Percentiles rank a stretch among this genome's conserved stretches.
phyloP scores from a whole-genome alignment of 2,113 vertebrate species.

The Colinus virginianus region DNA sequence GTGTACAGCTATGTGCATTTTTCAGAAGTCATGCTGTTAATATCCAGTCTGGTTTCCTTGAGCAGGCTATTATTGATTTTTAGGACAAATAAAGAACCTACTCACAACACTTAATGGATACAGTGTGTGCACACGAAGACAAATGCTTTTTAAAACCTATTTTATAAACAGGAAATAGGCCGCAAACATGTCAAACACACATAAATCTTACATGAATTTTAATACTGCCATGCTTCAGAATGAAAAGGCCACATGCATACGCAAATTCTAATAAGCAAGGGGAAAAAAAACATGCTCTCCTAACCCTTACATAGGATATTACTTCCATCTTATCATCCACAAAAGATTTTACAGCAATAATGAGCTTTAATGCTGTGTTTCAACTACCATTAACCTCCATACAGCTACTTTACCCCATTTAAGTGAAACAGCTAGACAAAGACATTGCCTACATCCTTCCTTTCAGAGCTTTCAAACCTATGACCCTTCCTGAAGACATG shows the following conservation, averaged over 20 bases:
- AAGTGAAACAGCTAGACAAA: not conserved
- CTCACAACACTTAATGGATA: not conserved
- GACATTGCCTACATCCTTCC: not conserved
- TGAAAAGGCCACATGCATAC: not conserved
- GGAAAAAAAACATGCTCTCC: not conserved
- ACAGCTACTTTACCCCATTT: not conserved
- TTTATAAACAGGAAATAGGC: not conserved
- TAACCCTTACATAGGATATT: not conserved
- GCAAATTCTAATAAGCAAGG: not conserved
- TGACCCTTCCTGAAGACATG: not conserved
- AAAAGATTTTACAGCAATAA: not conserved
- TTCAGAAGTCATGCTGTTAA: not conserved
- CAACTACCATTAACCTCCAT: not conserved
- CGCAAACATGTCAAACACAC: not conserved
- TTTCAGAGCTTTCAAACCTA: slow-evolving; percentile 8
- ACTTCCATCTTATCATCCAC: not conserved
- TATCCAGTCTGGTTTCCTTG: not conserved
- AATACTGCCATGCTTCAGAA: not conserved
- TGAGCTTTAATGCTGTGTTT: not conserved
- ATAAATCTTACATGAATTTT: not conserved
- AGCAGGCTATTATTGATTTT: not conserved
- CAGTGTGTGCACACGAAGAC: not conserved
- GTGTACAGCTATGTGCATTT: not conserved
- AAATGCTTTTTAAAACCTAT: not conserved
- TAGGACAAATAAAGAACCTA: not conserved